These are phyloP conservation scores for Pelobates fuscus DNA, from an alignment of 2,113 vertebrate species.

Conservation along the genomic window DNA sequence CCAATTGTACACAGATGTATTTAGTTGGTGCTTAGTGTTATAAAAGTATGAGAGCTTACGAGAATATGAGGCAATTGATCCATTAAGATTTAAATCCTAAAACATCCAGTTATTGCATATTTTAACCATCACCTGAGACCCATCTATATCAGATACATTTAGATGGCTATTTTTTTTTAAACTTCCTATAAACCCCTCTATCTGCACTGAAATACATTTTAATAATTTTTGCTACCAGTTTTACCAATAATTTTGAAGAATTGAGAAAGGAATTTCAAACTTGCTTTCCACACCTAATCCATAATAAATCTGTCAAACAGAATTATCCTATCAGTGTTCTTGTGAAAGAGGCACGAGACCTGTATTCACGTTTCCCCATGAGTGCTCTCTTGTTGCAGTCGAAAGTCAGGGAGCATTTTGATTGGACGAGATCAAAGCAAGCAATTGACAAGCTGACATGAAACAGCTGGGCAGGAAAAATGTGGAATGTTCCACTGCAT, in stretches of 20 bases:
- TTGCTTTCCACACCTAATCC: not conserved
- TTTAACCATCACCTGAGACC: no score
- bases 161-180: no score
- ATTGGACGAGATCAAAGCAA: conserved; percentile 42
- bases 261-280: not conserved
- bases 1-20: conserved; percentile 34
- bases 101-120: conserved; percentile 37
- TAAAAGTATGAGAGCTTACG: conserved; percentile 10
- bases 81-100: conserved; percentile 25
- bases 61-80: conserved; percentile 32
- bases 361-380: conserved; percentile 9
- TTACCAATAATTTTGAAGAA: conserved; percentile 15
- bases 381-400: conserved; percentile 6
- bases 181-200: conserved; percentile 23
- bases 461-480: conserved; percentile 25
- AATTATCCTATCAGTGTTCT: not conserved
- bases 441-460: conserved; percentile 10
- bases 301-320: conserved; percentile 13
- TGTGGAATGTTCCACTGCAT: conserved; percentile 29
- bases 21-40: conserved; percentile 1
- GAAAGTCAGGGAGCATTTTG: conserved; percentile 18
- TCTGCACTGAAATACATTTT: not conserved
- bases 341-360: not conserved
- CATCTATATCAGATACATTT: conserved; percentile 3
- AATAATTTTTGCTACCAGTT: conserved; percentile 23